These are phyloP conservation scores for Ammodytes marinus DNA, from an alignment of 2,113 vertebrate species.

Conservation along the genomic window DNA sequence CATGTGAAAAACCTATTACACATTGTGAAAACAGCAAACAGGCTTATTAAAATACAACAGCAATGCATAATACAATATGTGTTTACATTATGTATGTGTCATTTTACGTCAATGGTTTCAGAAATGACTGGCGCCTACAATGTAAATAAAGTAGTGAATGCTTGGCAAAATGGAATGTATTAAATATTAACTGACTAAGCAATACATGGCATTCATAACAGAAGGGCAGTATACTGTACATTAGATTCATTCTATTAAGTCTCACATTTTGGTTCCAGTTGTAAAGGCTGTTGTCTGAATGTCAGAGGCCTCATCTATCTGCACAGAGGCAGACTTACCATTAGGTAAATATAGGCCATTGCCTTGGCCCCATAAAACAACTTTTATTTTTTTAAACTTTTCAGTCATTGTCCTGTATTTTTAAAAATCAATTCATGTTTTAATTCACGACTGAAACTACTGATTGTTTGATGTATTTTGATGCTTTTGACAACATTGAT, in stretches of 20 bases:
- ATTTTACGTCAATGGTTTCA: constrained; percentile 2
- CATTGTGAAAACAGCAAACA: neutral
- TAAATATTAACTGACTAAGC: constrained; percentile 23
- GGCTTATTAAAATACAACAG: constrained; percentile 22
- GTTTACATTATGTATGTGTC: constrained; percentile 11
- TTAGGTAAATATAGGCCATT: too few species aligned
- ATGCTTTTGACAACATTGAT: too few species aligned
- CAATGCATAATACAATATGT: constrained; percentile 7
- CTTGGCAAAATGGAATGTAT: constrained; percentile 4
- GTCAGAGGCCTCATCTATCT: constrained; percentile 24
- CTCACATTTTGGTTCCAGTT: neutral
- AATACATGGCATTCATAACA: neutral
- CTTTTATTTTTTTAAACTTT: neutral
- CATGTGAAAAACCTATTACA: neutral
- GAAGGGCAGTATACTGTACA: neutral
- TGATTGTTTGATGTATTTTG: too few species aligned
- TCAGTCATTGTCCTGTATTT: too few species aligned
- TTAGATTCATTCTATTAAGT: neutral
- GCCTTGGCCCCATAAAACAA: too few species aligned
- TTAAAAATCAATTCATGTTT: too few species aligned
- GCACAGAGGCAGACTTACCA: neutral
- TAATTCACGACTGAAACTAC: too few species aligned
- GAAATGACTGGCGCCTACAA: constrained; percentile 8
- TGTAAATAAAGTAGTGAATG: constrained; percentile 20
- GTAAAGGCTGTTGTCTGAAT: constrained; percentile 1